Evolutionary conservation across 2,797 vertebrate genomes (phyloP), one percentile per base, ranked within the genome.

Genomic region (Philypnodon macrostomus): DNA sequence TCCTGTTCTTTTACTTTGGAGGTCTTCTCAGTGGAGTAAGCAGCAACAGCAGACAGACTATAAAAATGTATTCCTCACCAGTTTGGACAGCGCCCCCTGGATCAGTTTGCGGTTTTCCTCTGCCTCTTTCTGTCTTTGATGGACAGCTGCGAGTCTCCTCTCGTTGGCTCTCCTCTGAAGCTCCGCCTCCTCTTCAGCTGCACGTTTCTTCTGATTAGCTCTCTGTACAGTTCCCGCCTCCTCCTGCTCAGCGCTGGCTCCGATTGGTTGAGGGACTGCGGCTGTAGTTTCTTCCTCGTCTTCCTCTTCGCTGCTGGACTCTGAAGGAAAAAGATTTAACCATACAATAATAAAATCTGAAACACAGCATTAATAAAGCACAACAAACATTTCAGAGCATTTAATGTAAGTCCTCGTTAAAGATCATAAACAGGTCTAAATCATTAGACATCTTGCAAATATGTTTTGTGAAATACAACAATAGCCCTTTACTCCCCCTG

Each of bases 61-160:
- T n/a, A n/a, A n/a, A n/a, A n/a, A n/a, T n/a, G n/a, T 9, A 3
- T 11, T 9, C 7, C 88, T 75, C 83, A 98, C 96, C 92, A 94
- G 47, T 53, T 87, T 90, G 42, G 92, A 85, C 14, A 98, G 80
- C 35, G 95, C 95, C 51, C 90, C 89, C 46, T 92, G 93, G 66
- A 98, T 93, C 24, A 96, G 78, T 67, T 83, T 89, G 81, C 93
- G 94, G 67, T 95, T 91, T 0, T 89, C 56, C 51, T 94, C 88
- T 0, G 88, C 79, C 33, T 92, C 90, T 59, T 85, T 93, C 52
- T 88, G 87, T 38, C 92, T 90, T 64, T 91, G 88, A 44, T 91
- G 87, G 48, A 95, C 66, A 18, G 96, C 95, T n/a, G 93, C 92
- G 47, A 99, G 84, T 12, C 96, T 89, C 66, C 87, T 94, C 73